Conservation (phyloP, 2,797 vertebrate genomes). For the Sebastes glaucus region DNA sequence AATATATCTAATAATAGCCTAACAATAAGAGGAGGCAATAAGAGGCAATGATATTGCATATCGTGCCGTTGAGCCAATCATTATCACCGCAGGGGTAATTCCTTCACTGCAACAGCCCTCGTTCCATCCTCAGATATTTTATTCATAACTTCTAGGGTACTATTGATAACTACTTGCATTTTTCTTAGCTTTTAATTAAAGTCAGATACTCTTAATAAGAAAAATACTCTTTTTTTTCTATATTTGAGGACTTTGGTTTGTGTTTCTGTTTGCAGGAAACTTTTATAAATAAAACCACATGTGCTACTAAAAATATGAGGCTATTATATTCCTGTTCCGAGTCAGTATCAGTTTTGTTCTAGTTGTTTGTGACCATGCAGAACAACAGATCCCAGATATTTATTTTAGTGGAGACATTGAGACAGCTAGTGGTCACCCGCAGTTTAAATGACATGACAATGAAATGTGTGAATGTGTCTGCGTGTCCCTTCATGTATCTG, state of each 20-base stretch:
- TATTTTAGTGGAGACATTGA: background rate
- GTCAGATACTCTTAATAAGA: background rate
- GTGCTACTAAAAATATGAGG: background rate
- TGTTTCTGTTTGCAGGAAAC: background rate
- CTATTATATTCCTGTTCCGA: background rate
- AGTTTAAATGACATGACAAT: background rate
- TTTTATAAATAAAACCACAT: background rate
- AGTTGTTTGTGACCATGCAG: background rate
- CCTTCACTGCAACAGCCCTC: no score
- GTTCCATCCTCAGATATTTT: background rate
- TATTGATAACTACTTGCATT: background rate
- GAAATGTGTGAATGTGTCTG: background rate
- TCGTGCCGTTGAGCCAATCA: no score
- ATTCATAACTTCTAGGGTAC: background rate
- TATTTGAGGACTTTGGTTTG: background rate
- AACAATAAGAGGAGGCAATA: no score
- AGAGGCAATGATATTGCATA: no score
- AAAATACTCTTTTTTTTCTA: background rate
- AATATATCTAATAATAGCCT: no score
- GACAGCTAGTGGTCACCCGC: slow-evolving; percentile 1
- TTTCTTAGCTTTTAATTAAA: background rate
- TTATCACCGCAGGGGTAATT: no score
- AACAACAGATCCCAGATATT: slow-evolving; percentile 18
- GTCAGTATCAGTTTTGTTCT: background rate
- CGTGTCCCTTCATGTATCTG: background rate